Percentiles rank a stretch among this genome's conserved stretches.
Evolutionary conservation across 2,888 invertebrate genomes (phyloP).

Genomic region (Polylopha cassiicola): DNA sequence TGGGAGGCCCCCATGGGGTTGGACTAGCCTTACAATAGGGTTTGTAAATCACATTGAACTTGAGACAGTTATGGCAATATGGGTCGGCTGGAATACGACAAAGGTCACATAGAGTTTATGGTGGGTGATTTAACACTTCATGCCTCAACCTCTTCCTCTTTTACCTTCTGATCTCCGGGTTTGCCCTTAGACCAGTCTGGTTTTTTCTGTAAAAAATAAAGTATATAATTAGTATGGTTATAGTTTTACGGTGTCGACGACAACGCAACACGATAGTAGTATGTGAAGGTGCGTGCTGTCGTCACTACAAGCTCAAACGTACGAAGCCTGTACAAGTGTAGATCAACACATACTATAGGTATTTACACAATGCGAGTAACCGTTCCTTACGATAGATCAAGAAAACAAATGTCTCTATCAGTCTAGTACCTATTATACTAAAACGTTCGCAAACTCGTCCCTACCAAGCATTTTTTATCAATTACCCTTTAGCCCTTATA

Average conservation of each 20-base stretch:
- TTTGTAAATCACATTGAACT: constrained; percentile 54
- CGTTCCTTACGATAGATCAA: constrained; percentile 22
- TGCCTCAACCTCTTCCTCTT: constrained; percentile 89
- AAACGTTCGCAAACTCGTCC: neutral
- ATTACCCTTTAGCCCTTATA: constrained; percentile 12
- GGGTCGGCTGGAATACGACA: constrained; percentile 49
- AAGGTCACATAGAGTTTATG: constrained; percentile 58
- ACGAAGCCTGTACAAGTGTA: constrained; percentile 23
- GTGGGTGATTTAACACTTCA: constrained; percentile 74
- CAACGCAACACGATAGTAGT: constrained; percentile 29
- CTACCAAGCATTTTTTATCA: constrained; percentile 5
- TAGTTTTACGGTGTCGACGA: constrained; percentile 20
- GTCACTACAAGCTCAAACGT: constrained; percentile 15
- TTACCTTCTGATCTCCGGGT: constrained; percentile 92
- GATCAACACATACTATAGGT: constrained; percentile 6
- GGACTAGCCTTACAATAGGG: constrained; percentile 25
- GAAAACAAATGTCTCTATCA: constrained; percentile 29
- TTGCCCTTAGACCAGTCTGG: constrained; percentile 96
- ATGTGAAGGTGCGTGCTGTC: constrained; percentile 4
- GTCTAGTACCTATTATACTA: constrained; percentile 2
- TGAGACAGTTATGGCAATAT: constrained; percentile 47
- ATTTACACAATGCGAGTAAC: constrained; percentile 13
- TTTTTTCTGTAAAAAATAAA: constrained; percentile 86
- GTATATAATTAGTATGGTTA: constrained; percentile 28
- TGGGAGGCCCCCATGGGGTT: constrained; percentile 23